These are phyloP conservation scores for Solen grandis DNA, from an alignment of 1,140 invertebrate genomes.

Conservation along the genomic window DNA sequence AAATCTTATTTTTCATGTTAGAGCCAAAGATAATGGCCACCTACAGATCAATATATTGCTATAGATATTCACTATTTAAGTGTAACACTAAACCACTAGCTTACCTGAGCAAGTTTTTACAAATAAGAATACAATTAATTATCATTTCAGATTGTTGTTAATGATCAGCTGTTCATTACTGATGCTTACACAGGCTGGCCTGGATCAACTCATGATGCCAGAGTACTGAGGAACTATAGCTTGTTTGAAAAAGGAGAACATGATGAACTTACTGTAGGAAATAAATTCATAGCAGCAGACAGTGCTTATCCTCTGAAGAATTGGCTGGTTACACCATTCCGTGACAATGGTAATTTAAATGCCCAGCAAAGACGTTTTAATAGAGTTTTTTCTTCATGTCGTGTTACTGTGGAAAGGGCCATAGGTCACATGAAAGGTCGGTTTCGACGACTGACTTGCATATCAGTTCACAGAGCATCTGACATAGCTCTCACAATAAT, in stretches of 20 bases:
- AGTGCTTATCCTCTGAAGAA: constrained; percentile 21
- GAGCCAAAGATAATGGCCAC: too few species aligned
- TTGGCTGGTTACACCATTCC: constrained; percentile 25
- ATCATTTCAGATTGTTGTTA: constrained; percentile 10
- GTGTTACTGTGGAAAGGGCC: neutral
- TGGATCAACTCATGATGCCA: constrained; percentile 21
- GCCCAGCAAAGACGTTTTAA: constrained; percentile 9
- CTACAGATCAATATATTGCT: too few species aligned
- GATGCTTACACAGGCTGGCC: constrained; percentile 30
- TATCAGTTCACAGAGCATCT: neutral
- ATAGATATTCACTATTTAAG: too few species aligned
- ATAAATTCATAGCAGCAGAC: constrained; percentile 8
- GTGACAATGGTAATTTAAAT: constrained; percentile 8
- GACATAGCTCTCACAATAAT: neutral
- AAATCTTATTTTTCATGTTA: too few species aligned
- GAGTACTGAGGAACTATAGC: constrained; percentile 6
- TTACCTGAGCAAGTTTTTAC: too few species aligned
- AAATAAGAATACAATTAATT: neutral
- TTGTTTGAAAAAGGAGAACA: neutral
- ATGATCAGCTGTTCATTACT: neutral
- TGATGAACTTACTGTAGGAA: neutral
- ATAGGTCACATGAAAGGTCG: constrained; percentile 24
- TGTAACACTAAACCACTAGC: too few species aligned
- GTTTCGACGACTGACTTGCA: neutral
- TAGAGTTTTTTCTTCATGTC: neutral